phyloP scores from a whole-genome alignment of 2,888 invertebrate species.

The Agrotis clavis region DNA sequence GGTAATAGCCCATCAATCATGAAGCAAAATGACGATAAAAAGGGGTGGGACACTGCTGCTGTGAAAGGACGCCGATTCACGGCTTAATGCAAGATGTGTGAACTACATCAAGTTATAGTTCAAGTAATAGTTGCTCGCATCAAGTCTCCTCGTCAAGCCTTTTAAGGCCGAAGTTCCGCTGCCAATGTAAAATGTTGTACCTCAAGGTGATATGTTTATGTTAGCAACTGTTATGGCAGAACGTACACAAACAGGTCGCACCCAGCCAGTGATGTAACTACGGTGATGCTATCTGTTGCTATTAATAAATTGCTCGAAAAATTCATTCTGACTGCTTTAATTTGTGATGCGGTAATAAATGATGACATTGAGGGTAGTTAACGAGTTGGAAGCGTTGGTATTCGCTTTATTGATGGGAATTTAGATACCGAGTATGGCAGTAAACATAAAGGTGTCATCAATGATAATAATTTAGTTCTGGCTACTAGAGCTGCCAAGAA shows the following conservation, averaged over 20 bases:
- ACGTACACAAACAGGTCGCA: conserved; percentile 78
- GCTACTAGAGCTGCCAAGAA: neutral
- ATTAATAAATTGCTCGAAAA: conserved; percentile 78
- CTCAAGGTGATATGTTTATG: conserved; percentile 71
- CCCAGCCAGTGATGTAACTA: conserved; percentile 83
- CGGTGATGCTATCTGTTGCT: conserved; percentile 79
- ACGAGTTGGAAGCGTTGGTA: conserved; percentile 35
- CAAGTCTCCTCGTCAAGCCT: conserved; percentile 48
- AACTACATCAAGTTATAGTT: conserved; percentile 33
- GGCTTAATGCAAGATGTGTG: conserved; percentile 45
- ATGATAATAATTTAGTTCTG: neutral
- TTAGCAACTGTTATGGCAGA: conserved; percentile 76
- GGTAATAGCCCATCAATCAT: conserved; percentile 85
- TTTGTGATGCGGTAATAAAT: conserved; percentile 58
- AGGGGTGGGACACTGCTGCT: conserved; percentile 66
- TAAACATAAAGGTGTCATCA: neutral
- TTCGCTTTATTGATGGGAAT: conserved; percentile 37
- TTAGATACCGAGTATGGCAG: conserved; percentile 5
- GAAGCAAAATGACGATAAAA: conserved; percentile 75
- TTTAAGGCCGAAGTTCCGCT: conserved; percentile 59
- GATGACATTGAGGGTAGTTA: conserved; percentile 74
- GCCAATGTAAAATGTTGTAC: conserved; percentile 57
- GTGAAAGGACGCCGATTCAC: conserved; percentile 63
- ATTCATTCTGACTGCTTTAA: conserved; percentile 66
- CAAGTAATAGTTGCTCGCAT: conserved; percentile 47